These are phyloP conservation scores for Zoanthus solanderi DNA, from an alignment of 92 coral and sea anemone species.

Conservation along the genomic window DNA sequence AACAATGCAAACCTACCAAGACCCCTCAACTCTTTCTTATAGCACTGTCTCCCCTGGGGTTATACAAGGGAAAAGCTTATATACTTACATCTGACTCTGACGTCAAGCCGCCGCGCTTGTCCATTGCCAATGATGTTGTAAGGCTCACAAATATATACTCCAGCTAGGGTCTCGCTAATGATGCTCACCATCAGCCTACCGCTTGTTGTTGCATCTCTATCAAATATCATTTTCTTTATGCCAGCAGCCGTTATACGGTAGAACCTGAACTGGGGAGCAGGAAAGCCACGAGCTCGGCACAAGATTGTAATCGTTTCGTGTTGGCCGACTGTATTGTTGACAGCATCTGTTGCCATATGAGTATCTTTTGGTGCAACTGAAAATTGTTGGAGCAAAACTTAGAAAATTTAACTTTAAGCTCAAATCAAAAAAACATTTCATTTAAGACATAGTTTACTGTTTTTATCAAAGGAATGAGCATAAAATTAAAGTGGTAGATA, in stretches of 20 bases:
- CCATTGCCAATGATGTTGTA: constrained; percentile 75
- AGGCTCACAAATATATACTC: constrained; percentile 87
- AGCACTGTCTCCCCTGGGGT: no score
- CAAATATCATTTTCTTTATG: constrained; percentile 22
- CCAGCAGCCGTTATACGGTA: constrained; percentile 53
- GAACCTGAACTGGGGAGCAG: constrained; percentile 78
- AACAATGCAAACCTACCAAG: no score
- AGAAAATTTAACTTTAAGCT: no score
- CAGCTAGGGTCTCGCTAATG: constrained; percentile 69
- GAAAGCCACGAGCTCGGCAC: constrained; percentile 83
- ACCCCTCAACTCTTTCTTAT: no score
- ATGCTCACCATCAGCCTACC: constrained; percentile 58
- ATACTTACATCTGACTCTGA: constrained; percentile 88
- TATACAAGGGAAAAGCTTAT: no score
- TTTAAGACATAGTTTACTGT: no score
- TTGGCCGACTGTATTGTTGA: constrained; percentile 67
- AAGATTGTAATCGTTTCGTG: constrained; percentile 72
- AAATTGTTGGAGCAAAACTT: background rate
- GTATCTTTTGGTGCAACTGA: constrained; percentile 84
- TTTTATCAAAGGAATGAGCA: no score
- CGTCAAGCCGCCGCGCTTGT: constrained; percentile 57
- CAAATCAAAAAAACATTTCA: no score
- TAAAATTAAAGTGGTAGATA: no score
- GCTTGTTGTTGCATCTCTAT: constrained; percentile 69
- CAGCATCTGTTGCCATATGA: constrained; percentile 65